phyloP scores from a whole-genome alignment of 2,113 vertebrate species.

The Amblyopsis rosae region DNA sequence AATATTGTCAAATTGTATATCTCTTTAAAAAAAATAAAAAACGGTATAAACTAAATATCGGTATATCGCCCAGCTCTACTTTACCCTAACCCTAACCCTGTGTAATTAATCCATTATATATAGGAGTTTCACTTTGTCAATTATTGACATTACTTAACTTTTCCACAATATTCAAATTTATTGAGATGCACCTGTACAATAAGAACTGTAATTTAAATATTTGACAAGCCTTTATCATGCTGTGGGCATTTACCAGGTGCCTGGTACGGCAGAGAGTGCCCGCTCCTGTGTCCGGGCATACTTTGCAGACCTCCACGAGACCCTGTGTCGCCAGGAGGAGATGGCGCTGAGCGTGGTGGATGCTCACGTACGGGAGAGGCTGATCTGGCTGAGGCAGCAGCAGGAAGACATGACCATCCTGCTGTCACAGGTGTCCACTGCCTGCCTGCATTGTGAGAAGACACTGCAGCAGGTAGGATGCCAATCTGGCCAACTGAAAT shows the following conservation, averaged over 20 bases:
- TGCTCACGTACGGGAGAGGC: slow-evolving; percentile 92
- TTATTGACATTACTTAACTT: no score
- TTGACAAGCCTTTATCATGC: background rate
- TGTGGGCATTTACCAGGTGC: slow-evolving; percentile 75
- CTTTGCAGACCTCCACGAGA: slow-evolving; percentile 97
- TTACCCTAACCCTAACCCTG: no score
- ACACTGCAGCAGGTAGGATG: slow-evolving; percentile 91
- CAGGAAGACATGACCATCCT: slow-evolving; percentile 99
- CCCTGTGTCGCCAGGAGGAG: slow-evolving; percentile 96
- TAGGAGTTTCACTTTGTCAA: no score
- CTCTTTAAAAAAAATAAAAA: no score
- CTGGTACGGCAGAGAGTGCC: slow-evolving; percentile 94
- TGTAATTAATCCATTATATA: no score
- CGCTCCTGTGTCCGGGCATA: slow-evolving; percentile 96
- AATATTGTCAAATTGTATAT: no score
- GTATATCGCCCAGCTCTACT: no score
- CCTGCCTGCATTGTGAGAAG: slow-evolving; percentile 97
- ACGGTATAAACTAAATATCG: no score
- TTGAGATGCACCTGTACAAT: background rate
- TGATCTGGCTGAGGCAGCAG: slow-evolving; percentile 97
- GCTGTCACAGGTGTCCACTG: slow-evolving; percentile 95
- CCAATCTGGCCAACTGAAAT: background rate
- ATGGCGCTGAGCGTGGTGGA: slow-evolving; percentile 98
- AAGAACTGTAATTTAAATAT: background rate
- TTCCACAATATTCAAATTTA: no score